A percentile compares a stretch with the other conserved stretches of the same genome.
Conservation (phyloP, 2,888 invertebrate genomes). For the Nyleta sp. region DNA sequence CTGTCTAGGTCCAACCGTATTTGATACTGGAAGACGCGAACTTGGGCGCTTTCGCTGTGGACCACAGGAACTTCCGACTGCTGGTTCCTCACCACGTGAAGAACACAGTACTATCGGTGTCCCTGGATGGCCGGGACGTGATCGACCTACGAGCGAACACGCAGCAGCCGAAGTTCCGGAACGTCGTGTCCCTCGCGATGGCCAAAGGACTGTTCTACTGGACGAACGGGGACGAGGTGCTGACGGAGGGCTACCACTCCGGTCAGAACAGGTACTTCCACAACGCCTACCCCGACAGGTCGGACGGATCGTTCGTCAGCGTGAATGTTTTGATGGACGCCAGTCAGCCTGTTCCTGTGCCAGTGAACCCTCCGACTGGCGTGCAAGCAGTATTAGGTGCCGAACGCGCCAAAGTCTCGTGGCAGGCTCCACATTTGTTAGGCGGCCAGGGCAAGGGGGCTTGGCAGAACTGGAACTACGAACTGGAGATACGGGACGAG, state of each 20-base stretch:
- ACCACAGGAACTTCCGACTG: slow-evolving; percentile 91
- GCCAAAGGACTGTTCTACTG: slow-evolving; percentile 92
- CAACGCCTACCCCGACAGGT: slow-evolving; percentile 87
- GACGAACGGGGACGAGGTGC: slow-evolving; percentile 91
- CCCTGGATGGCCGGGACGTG: slow-evolving; percentile 91
- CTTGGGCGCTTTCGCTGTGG: slow-evolving; percentile 92
- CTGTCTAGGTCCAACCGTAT: slow-evolving; percentile 85
- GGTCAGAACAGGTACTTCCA: slow-evolving; percentile 89
- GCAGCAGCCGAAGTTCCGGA: slow-evolving; percentile 88
- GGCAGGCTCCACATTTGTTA: slow-evolving; percentile 91
- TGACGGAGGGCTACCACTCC: slow-evolving; percentile 90
- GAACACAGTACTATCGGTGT: slow-evolving; percentile 91
- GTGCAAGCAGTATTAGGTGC: slow-evolving; percentile 92
- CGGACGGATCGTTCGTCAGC: slow-evolving; percentile 83
- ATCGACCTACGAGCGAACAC: slow-evolving; percentile 89
- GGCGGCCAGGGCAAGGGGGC: slow-evolving; percentile 87
- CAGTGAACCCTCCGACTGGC: slow-evolving; percentile 90
- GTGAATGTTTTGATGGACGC: slow-evolving; percentile 82
- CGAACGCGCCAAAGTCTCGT: slow-evolving; percentile 89
- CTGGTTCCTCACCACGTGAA: slow-evolving; percentile 89
- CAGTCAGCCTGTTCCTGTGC: slow-evolving; percentile 91
- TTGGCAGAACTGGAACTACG: slow-evolving; percentile 91
- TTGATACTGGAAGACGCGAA: slow-evolving; percentile 86
- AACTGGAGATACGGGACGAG: slow-evolving; percentile 87
- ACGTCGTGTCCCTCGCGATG: slow-evolving; percentile 89